Conservation (phyloP, 2,113 vertebrate species). For the Oplegnathus fasciatus region DNA sequence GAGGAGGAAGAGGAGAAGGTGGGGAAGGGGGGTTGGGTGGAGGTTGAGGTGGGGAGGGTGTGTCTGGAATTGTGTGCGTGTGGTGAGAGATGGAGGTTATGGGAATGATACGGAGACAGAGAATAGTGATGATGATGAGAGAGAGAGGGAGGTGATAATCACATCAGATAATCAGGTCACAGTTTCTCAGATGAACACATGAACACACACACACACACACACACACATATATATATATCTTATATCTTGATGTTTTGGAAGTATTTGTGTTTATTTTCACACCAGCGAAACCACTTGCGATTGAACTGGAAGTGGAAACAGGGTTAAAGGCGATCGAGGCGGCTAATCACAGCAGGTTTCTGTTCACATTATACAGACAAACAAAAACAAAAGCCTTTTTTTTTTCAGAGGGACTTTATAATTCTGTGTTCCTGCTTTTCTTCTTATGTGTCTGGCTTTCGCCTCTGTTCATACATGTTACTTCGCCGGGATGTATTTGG, state of each 20-base stretch:
- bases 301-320: not conserved
- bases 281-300: not conserved
- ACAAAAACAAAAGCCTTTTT: not conserved
- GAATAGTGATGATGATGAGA: not conserved
- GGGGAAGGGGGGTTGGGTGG: slow-evolving; percentile 37
- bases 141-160: slow-evolving; percentile 4
- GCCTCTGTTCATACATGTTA: too few species aligned
- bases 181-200: not conserved
- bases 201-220: not conserved
- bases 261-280: not conserved
- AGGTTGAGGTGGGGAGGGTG: slow-evolving; percentile 68
- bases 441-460: not conserved
- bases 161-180: slow-evolving; percentile 38
- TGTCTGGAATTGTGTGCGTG: slow-evolving; percentile 54
- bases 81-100: slow-evolving; percentile 26
- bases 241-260: not conserved
- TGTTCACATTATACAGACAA: not conserved
- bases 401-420: too few species aligned
- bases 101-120: slow-evolving; percentile 4
- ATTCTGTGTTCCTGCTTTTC: not conserved
- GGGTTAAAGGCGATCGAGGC: not conserved
- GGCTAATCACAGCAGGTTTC: slow-evolving; percentile 10
- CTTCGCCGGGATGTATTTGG: not conserved
- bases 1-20: slow-evolving; percentile 29
- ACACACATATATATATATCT: too few species aligned